phyloP scores from a whole-genome alignment of 2,113 vertebrate species.

The Paracanthobrama guichenoti region DNA sequence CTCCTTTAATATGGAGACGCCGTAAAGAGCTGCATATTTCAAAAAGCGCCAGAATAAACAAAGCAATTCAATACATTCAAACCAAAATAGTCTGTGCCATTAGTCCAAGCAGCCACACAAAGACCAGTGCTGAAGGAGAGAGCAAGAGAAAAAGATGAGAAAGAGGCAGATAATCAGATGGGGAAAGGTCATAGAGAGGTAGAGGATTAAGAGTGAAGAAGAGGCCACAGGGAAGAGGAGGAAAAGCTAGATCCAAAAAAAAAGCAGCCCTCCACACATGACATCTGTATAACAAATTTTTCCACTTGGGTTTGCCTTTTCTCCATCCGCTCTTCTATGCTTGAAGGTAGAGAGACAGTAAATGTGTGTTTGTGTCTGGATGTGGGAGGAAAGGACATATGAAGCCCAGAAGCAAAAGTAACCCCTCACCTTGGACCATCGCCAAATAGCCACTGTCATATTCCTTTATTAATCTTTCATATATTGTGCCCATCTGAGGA shows the following conservation, averaged over 20 bases:
- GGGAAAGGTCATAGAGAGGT: slow-evolving; percentile 39
- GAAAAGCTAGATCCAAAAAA: slow-evolving; percentile 22
- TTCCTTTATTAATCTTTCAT: neutral
- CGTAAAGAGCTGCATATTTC: slow-evolving; percentile 5
- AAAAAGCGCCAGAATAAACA: neutral
- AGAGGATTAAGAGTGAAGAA: slow-evolving; percentile 14
- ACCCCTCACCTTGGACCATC: neutral
- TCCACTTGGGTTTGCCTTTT: slow-evolving; percentile 41
- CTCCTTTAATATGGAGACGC: neutral
- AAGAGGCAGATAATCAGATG: neutral
- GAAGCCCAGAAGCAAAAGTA: slow-evolving; percentile 9
- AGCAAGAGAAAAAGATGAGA: neutral
- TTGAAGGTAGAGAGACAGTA: slow-evolving; percentile 4
- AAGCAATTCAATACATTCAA: slow-evolving; percentile 30
- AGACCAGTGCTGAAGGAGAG: neutral
- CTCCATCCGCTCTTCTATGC: neutral
- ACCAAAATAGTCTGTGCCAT: slow-evolving; percentile 23
- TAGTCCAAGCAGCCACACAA: slow-evolving; percentile 11
- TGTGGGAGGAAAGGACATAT: neutral
- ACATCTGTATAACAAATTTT: slow-evolving; percentile 46
- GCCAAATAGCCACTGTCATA: slow-evolving; percentile 14
- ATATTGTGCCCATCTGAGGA: neutral
- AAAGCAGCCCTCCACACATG: slow-evolving; percentile 38
- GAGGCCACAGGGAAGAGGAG: slow-evolving; percentile 1
- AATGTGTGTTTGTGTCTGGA: neutral